Conservation (phyloP, 2,113 vertebrate species). For the Lota lota region DNA sequence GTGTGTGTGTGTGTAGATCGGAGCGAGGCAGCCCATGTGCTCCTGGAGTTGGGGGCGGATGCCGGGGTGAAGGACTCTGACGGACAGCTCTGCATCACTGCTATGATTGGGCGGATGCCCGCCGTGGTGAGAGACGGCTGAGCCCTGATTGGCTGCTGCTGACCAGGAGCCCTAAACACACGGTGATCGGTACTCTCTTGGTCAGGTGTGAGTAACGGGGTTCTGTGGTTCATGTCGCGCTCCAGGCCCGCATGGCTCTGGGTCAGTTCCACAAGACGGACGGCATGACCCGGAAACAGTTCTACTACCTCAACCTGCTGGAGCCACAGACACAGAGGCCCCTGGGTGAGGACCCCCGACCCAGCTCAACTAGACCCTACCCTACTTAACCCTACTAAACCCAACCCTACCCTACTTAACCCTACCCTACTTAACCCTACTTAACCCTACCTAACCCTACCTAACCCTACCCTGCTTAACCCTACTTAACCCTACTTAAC, state of each 20-base stretch:
- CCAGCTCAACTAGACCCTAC: too few relatives aligned
- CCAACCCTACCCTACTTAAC: too few relatives aligned
- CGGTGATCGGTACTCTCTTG: too few relatives aligned
- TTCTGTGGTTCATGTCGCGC: background rate
- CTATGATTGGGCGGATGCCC: conserved; percentile 65
- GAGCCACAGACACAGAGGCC: conserved; percentile 40
- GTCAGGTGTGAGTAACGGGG: background rate
- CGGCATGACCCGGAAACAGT: conserved; percentile 58
- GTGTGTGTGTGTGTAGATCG: conserved; percentile 46
- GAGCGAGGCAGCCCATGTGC: conserved; percentile 49
- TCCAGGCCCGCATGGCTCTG: conserved; percentile 65
- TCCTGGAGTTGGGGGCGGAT: conserved; percentile 62
- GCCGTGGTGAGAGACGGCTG: conserved; percentile 53
- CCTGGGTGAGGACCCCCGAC: too few relatives aligned
- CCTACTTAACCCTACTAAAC: too few relatives aligned
- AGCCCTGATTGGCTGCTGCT: background rate
- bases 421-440: too few relatives aligned
- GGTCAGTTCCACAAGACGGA: conserved; percentile 66
- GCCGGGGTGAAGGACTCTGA: conserved; percentile 62
- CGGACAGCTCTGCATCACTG: conserved; percentile 69
- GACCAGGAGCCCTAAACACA: too few relatives aligned
- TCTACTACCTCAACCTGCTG: conserved; percentile 68
- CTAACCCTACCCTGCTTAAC: too few relatives aligned
- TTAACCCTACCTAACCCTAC: too few relatives aligned
- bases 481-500: too few relatives aligned